These are phyloP conservation scores for Sciurus carolinensis DNA, from an alignment of 2,797 vertebrate species.

Conservation along the genomic window DNA sequence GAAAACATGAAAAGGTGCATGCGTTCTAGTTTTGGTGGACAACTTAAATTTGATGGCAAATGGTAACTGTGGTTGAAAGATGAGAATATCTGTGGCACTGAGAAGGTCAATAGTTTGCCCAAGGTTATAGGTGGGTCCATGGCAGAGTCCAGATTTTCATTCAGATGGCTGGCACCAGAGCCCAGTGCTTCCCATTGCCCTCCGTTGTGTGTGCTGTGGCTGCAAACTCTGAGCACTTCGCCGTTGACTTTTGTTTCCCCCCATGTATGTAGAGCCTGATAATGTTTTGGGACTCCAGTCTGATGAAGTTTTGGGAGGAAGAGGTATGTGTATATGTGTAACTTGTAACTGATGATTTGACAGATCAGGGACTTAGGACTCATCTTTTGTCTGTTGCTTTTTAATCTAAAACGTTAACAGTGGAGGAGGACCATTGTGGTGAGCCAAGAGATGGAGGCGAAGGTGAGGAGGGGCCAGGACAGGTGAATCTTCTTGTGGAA, in stretches of 20 bases:
- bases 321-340: neutral
- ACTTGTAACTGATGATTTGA: neutral
- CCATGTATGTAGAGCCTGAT: neutral
- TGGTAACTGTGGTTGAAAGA: neutral
- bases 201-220: neutral
- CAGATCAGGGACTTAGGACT: neutral
- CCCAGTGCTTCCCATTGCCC: fast-evolving
- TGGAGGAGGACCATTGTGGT: neutral
- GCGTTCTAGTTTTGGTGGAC: neutral
- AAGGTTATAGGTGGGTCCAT: fast-evolving
- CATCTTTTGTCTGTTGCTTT: neutral
- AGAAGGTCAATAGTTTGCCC: neutral
- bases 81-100: neutral
- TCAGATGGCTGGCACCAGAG: neutral
- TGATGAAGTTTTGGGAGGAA: neutral
- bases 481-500: constrained; percentile 66
- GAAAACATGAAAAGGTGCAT: neutral
- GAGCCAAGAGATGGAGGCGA: neutral
- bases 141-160: neutral
- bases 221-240: neutral
- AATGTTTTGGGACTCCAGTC: neutral
- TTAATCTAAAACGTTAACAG: neutral
- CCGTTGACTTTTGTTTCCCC: too few species aligned
- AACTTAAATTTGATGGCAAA: neutral
- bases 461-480: constrained; percentile 33